Conservation (phyloP, 2,888 invertebrate species). For the Lithophane socia region DNA sequence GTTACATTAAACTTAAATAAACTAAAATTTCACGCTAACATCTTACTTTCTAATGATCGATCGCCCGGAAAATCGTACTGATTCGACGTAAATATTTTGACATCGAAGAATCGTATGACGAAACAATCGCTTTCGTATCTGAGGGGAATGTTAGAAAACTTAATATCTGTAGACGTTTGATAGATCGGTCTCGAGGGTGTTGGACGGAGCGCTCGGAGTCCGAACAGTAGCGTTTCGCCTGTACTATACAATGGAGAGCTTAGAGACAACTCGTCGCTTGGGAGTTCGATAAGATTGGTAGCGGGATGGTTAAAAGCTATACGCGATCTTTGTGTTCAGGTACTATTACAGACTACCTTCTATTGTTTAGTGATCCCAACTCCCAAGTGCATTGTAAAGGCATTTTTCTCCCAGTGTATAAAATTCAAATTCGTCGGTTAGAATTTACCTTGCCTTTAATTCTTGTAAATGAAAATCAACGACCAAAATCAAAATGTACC, state of each 20-base stretch:
- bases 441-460: background rate
- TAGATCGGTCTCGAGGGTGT: constrained; percentile 86
- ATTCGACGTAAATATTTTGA: constrained; percentile 89
- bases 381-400: constrained; percentile 13
- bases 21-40: constrained; percentile 85
- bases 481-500: too few relatives aligned
- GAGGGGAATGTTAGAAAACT: constrained; percentile 81
- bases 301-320: constrained; percentile 40
- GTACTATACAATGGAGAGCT: constrained; percentile 72
- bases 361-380: constrained; percentile 30
- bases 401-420: background rate
- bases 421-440: background rate
- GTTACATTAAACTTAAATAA: constrained; percentile 81
- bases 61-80: constrained; percentile 85
- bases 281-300: constrained; percentile 64
- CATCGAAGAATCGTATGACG: constrained; percentile 86
- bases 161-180: constrained; percentile 85
- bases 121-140: constrained; percentile 86
- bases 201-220: constrained; percentile 52
- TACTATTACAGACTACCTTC: constrained; percentile 15
- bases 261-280: constrained; percentile 73
- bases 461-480: background rate
- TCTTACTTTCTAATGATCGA: constrained; percentile 86
- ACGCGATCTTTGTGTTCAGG: constrained; percentile 20
- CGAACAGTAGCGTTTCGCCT: constrained; percentile 79